Conservation (phyloP, 37 sponge, comb jelly and placozoan species). For the Agelas oroides region DNA sequence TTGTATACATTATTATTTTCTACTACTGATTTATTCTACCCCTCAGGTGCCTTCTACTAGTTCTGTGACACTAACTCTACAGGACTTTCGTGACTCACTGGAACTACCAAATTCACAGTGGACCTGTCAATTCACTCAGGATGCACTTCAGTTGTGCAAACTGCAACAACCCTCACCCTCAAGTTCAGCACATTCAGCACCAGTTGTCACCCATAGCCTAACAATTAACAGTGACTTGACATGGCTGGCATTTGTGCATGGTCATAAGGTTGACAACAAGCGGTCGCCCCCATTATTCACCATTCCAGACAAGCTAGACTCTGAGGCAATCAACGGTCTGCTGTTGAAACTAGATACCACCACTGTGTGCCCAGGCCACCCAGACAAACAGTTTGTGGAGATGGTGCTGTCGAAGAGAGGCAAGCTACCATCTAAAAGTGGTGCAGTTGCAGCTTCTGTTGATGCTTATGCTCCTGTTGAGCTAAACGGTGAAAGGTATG, state of each 20-base stretch:
- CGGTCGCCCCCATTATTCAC: background rate
- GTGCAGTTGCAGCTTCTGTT: constrained; percentile 27
- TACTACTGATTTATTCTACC: no score
- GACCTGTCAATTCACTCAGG: no score
- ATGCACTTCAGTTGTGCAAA: no score
- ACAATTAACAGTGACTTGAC: constrained; percentile 30
- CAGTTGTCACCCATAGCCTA: constrained; percentile 22
- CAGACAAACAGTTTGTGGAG: constrained; percentile 33
- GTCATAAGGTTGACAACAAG: constrained; percentile 19
- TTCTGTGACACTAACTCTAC: no score
- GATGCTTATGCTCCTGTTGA: constrained; percentile 20
- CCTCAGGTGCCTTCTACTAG: no score
- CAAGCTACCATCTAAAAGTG: constrained; percentile 27
- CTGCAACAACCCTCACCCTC: no score
- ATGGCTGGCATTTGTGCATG: constrained; percentile 40
- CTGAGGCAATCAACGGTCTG: constrained; percentile 9
- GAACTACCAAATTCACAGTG: no score
- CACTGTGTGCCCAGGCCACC: constrained; percentile 43
- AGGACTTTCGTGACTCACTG: no score
- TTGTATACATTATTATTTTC: no score
- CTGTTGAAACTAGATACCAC: constrained; percentile 7
- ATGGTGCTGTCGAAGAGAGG: constrained; percentile 44
- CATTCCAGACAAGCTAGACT: constrained; percentile 4
- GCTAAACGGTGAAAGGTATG: constrained; percentile 18
- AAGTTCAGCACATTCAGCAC: no score